Percentiles rank a stretch among this genome's conserved stretches.
Conservation (phyloP, 2,888 invertebrate genomes). For the Orthosia incerta region DNA sequence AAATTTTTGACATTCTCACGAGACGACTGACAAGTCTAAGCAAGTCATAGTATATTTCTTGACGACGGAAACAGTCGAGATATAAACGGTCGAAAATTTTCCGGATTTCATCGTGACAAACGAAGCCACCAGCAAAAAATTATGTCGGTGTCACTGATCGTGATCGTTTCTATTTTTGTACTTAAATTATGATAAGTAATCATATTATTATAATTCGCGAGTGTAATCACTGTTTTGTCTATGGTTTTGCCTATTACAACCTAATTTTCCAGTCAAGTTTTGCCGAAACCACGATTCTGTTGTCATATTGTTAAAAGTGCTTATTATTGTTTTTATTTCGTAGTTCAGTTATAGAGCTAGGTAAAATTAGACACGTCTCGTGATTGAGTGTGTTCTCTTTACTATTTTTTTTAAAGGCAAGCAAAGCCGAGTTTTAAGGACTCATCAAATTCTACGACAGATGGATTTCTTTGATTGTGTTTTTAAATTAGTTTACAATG, state of each 20-base stretch:
- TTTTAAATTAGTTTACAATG: no score
- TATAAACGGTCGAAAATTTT: slow-evolving; percentile 8
- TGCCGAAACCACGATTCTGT: slow-evolving; percentile 32
- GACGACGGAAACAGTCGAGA: background rate
- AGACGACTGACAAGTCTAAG: no score
- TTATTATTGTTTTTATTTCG: slow-evolving; percentile 24
- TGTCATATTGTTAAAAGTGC: slow-evolving; percentile 42
- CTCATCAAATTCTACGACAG: no score
- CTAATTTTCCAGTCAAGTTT: slow-evolving; percentile 55
- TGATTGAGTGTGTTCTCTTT: background rate
- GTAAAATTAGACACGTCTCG: slow-evolving; percentile 10
- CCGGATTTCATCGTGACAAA: slow-evolving; percentile 2
- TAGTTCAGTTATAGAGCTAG: slow-evolving; percentile 23
- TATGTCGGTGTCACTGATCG: slow-evolving; percentile 2
- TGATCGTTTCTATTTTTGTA: slow-evolving; percentile 43
- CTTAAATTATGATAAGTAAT: slow-evolving; percentile 37
- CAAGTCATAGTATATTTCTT: background rate
- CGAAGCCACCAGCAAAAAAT: background rate
- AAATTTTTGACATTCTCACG: no score
- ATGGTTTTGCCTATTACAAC: slow-evolving; percentile 46
- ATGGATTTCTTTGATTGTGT: background rate
- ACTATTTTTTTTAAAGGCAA: background rate
- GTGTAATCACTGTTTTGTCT: slow-evolving; percentile 40
- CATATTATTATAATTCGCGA: slow-evolving; percentile 41
- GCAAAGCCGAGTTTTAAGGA: no score